Conservation (phyloP, 53 echinoderm and acorn worm species). For the Temnopleurus reevesii region DNA sequence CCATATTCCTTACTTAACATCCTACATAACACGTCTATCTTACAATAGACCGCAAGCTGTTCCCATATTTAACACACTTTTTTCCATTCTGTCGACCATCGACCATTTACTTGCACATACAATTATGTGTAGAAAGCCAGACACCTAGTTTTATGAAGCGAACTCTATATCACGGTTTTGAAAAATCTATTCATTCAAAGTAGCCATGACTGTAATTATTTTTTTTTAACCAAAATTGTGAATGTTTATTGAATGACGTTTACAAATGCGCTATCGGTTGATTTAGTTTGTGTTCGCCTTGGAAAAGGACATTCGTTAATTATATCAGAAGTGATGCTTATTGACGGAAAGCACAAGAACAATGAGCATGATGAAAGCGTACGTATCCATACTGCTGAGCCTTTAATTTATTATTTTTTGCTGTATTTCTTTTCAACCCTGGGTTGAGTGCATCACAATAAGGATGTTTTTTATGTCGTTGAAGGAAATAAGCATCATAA, state of each 20-base stretch:
- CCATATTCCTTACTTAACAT: too few species aligned
- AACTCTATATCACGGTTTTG: background rate
- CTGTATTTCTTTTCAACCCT: too few species aligned
- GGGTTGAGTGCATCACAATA: too few species aligned
- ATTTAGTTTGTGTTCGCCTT: background rate
- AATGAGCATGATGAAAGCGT: too few species aligned
- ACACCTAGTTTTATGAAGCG: background rate
- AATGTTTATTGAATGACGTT: background rate
- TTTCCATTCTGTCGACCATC: slow-evolving; percentile 9
- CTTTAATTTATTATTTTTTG: too few species aligned
- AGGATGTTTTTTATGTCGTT: too few species aligned
- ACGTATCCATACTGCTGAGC: too few species aligned
- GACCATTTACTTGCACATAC: background rate
- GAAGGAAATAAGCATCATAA: too few species aligned
- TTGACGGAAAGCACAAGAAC: too few species aligned
- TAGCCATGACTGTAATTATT: background rate
- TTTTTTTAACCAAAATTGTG: background rate
- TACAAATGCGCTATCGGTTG: background rate
- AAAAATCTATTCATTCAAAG: background rate
- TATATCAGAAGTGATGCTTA: background rate
- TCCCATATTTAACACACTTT: slow-evolving; percentile 8
- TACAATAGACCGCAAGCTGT: background rate
- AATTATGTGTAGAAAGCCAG: background rate
- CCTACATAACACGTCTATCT: background rate
- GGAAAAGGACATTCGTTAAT: background rate